These are phyloP conservation scores for Platalea minor DNA, from an alignment of 2,797 vertebrate species.

Conservation along the genomic window DNA sequence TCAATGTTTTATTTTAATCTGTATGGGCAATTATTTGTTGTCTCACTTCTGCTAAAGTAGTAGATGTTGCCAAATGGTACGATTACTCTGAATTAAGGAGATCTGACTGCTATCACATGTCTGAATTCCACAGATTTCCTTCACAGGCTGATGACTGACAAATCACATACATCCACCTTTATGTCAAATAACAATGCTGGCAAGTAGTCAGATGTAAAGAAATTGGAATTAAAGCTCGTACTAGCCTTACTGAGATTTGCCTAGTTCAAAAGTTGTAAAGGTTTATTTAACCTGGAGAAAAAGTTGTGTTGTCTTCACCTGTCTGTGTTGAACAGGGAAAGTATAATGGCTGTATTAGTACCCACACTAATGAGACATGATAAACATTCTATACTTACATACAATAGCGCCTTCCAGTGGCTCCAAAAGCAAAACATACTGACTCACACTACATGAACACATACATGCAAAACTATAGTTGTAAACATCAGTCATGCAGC, in stretches of 20 bases:
- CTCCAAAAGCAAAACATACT: neutral
- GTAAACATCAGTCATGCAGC: neutral
- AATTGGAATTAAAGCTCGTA: neutral
- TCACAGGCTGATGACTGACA: neutral
- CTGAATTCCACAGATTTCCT: neutral
- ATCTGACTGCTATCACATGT: neutral
- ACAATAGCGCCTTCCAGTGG: neutral
- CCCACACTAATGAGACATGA: rapidly evolving
- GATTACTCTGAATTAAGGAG: neutral
- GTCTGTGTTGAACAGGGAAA: neutral
- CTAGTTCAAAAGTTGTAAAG: neutral
- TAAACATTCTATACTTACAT: too few relatives aligned
- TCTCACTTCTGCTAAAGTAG: neutral
- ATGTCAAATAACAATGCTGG: neutral
- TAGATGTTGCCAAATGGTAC: neutral
- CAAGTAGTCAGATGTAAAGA: neutral
- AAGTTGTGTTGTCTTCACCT: neutral
- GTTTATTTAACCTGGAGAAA: neutral
- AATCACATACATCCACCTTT: neutral
- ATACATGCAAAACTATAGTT: rapidly evolving
- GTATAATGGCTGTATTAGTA: too few relatives aligned
- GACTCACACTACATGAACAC: rapidly evolving
- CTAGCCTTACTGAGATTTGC: neutral
- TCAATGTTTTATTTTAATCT: neutral
- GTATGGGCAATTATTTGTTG: neutral